Evolutionary conservation across 37 sponge, comb jelly and placozoan species (phyloP).

Genomic region (Cladorhizidae sp.): DNA sequence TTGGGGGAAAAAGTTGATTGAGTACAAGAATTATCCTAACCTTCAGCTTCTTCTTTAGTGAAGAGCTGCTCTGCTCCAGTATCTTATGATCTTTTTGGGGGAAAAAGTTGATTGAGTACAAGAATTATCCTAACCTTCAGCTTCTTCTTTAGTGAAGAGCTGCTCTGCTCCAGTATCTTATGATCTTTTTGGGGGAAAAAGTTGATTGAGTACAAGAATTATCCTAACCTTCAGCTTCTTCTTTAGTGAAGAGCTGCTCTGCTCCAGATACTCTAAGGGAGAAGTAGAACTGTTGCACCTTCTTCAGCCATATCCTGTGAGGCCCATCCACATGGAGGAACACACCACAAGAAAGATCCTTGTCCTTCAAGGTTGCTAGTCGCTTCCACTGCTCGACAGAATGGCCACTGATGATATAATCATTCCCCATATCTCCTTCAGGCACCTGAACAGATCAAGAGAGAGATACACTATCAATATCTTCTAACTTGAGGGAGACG

Average conservation of each 20-base stretch:
- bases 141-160: too few species aligned
- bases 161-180: too few species aligned
- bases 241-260: background rate
- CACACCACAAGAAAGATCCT: background rate
- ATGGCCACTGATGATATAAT: slow-evolving; percentile 16
- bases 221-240: background rate
- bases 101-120: too few species aligned
- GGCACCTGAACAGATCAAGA: background rate
- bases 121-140: too few species aligned
- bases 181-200: too few species aligned
- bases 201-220: too few species aligned
- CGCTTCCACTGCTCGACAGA: slow-evolving; percentile 15
- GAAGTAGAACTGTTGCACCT: slow-evolving; percentile 60
- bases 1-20: too few species aligned
- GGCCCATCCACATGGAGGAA: slow-evolving; percentile 87
- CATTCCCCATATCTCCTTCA: background rate
- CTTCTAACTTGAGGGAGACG: too few species aligned
- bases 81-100: too few species aligned
- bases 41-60: too few species aligned
- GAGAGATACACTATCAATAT: background rate
- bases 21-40: too few species aligned
- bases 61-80: too few species aligned
- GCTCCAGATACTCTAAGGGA: slow-evolving; percentile 33
- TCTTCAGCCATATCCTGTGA: slow-evolving; percentile 78
- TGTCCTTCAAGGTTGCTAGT: slow-evolving; percentile 16